A percentile compares a stretch with the other conserved stretches of the same genome.
Evolutionary conservation across 2,113 vertebrate species (phyloP).

Genomic region (Helogale parvula): DNA sequence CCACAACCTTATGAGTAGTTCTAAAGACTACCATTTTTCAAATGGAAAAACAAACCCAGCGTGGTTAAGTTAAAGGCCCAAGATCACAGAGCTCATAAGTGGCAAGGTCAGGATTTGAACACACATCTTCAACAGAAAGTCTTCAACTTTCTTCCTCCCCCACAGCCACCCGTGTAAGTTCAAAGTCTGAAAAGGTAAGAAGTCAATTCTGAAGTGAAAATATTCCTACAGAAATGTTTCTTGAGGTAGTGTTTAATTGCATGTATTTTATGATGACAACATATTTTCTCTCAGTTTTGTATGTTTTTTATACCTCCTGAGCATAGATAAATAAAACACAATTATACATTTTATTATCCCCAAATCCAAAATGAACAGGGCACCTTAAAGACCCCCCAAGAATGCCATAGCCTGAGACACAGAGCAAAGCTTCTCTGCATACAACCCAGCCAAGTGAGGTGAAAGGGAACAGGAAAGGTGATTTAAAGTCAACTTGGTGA

Average conservation of each 20-base stretch:
- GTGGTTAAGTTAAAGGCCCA: background rate
- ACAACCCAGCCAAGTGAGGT: background rate
- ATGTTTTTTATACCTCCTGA: background rate
- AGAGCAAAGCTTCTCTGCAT: background rate
- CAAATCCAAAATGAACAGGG: background rate
- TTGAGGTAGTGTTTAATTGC: background rate
- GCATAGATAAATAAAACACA: background rate
- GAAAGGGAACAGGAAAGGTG: rapidly evolving
- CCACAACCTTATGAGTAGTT: background rate
- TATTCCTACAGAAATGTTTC: background rate
- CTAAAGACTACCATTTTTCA: background rate
- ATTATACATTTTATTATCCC: background rate
- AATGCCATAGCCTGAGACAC: background rate
- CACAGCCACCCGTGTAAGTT: background rate
- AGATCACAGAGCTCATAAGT: background rate
- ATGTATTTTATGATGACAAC: background rate
- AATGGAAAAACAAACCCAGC: background rate
- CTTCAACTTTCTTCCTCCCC: background rate
- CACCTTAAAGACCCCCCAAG: background rate
- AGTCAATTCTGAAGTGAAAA: background rate
- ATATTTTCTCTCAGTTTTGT: background rate
- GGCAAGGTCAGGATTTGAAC: background rate
- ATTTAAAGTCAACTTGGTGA: background rate
- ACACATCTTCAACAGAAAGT: background rate
- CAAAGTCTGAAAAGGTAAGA: background rate